Conservation (phyloP, 2,113 vertebrate species). For the Neoarius graeffei region DNA sequence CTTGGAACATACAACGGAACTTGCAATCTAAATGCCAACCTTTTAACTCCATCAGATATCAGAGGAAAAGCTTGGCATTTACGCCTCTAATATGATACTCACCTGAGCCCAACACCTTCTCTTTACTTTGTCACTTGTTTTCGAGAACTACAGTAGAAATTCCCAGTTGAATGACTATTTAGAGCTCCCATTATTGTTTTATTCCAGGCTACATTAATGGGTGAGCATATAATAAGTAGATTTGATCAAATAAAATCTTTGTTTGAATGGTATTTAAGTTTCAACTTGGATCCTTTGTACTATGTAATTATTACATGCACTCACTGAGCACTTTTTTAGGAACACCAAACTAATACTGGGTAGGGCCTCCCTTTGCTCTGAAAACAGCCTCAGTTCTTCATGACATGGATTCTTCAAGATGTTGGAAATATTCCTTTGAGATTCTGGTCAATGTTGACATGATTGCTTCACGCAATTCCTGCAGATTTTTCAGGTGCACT, state of each 20-base stretch:
- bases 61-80: neutral
- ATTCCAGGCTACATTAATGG: constrained; percentile 4
- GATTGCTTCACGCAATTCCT: too few species aligned
- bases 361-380: too few species aligned
- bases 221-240: too few species aligned
- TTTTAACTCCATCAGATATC: neutral
- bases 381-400: neutral
- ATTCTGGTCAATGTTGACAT: too few species aligned
- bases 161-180: constrained; percentile 9
- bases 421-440: too few species aligned
- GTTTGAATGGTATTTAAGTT: neutral
- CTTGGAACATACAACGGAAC: neutral
- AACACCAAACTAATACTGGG: too few species aligned
- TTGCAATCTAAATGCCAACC: neutral
- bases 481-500: too few species aligned
- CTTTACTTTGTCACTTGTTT: neutral
- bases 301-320: neutral
- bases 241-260: neutral
- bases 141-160: constrained; percentile 27
- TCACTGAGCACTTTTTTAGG: too few species aligned
- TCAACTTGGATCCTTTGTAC: neutral
- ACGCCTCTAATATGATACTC: neutral
- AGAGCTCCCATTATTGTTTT: constrained; percentile 7
- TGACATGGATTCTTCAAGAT: too few species aligned
- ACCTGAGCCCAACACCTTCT: constrained; percentile 23